A percentile compares a stretch with the other conserved stretches of the same genome.
phyloP scores from a whole-genome alignment of 2,888 invertebrate species.

The Napeogenes inachia region DNA sequence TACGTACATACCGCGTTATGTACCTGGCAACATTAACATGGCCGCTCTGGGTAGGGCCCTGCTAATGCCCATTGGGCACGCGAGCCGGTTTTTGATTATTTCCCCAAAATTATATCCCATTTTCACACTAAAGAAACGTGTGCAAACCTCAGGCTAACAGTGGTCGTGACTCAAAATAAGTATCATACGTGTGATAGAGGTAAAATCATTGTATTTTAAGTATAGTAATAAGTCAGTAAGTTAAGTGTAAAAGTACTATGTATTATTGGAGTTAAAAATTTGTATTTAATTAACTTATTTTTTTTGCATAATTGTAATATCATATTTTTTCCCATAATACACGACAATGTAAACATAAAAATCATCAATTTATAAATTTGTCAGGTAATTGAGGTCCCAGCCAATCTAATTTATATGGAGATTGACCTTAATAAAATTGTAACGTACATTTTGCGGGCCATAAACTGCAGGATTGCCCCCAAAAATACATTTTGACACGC shows the following conservation, averaged over 20 bases:
- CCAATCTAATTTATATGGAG: slow-evolving; percentile 25
- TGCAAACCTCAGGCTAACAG: slow-evolving; percentile 49
- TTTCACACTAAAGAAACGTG: slow-evolving; percentile 69
- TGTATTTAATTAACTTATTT: not conserved
- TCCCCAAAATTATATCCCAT: slow-evolving; percentile 75
- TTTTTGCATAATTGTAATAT: not conserved
- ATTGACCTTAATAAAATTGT: slow-evolving; percentile 34
- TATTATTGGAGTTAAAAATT: not conserved
- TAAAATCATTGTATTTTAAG: slow-evolving; percentile 28
- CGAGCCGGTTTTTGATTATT: slow-evolving; percentile 74
- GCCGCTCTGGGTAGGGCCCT: slow-evolving; percentile 63
- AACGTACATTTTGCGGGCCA: slow-evolving; percentile 43
- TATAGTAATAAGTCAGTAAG: slow-evolving; percentile 14
- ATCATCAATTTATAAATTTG: slow-evolving; percentile 3
- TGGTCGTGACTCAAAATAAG: slow-evolving; percentile 68
- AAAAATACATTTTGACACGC: slow-evolving; percentile 36
- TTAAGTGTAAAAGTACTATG: slow-evolving; percentile 19
- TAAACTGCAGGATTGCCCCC: slow-evolving; percentile 40
- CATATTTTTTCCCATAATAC: not conserved
- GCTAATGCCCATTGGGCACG: slow-evolving; percentile 74
- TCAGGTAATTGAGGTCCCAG: slow-evolving; percentile 12
- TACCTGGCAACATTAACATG: slow-evolving; percentile 74
- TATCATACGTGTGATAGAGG: slow-evolving; percentile 41
- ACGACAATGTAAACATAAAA: not conserved
- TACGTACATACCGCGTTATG: slow-evolving; percentile 69